Conservation (phyloP, 2,113 vertebrate species). For the Phoenicopterus ruber region DNA sequence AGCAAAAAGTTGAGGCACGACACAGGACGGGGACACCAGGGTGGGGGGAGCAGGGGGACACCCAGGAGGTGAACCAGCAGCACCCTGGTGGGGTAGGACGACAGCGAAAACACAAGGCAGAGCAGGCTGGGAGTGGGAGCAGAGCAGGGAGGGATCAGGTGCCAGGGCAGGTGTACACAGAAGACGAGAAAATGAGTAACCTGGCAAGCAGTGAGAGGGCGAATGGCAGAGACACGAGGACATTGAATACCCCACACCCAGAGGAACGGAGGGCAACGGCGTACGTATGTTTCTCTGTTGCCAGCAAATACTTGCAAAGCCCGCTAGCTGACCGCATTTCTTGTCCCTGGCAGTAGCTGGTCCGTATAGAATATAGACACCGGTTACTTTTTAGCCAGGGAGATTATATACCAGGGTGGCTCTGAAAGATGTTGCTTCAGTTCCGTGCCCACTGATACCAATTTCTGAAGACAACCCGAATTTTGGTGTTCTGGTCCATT, state of each 20-base stretch:
- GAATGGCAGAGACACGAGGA: rapidly evolving
- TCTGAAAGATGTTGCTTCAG: not conserved
- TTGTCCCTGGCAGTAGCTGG: not conserved
- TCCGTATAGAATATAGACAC: not conserved
- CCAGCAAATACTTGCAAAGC: not conserved
- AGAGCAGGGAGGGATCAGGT: not conserved
- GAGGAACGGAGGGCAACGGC: not conserved
- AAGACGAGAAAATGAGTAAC: not conserved
- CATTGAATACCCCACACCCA: not conserved
- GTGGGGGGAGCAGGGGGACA: not conserved
- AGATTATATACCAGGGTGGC: not conserved
- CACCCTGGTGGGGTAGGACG: too few relatives aligned
- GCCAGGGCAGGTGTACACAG: not conserved
- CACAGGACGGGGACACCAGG: too few relatives aligned
- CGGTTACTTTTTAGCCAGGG: not conserved
- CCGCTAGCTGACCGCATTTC: not conserved
- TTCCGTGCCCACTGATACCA: not conserved
- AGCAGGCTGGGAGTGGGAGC: not conserved
- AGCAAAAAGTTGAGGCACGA: not conserved
- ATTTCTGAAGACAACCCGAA: not conserved
- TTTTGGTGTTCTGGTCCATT: not conserved
- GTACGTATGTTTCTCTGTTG: not conserved
- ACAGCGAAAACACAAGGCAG: not conserved
- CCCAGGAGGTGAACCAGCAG: not conserved
- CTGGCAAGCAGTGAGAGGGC: not conserved